Evolutionary conservation across 2,888 invertebrate genomes (phyloP), one percentile per base, ranked within the genome.

Genomic region (Byasa hedistus): DNA sequence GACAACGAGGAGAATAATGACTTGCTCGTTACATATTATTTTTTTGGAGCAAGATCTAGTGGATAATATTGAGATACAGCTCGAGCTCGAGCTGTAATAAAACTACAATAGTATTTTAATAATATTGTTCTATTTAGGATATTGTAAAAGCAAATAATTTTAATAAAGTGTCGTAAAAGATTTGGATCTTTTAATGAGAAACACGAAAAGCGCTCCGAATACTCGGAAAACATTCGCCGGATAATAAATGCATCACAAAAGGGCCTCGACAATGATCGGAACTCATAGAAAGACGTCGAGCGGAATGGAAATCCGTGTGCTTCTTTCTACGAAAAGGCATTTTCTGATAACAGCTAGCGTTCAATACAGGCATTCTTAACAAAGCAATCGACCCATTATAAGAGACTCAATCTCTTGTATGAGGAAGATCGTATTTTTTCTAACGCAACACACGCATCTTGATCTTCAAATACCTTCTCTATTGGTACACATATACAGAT

Each of bases 321-420:
- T 79, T 75, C 79, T 84, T 85, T 81, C 82, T 82, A 79, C 77
- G 73, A 74, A 78, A 81, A 89, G 85, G 84, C 77, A 85, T 86
- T 86, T 81, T 78, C 82, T 70, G 78, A 81, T 81, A 83, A 81
- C 81, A 79, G 74, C 72, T 71, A 70, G 62, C 72, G 69, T 69
- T 74, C 78, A 78, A 78, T 75, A 73, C 75, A 75, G 76, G 75
- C 70, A 72, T 77, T 79, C 75, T 73, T 77, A 76, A 87, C 87
- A 88, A 87, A 84, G 82, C 83, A 76, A 76, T 76, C 77, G 73
- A 64, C 68, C 83, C 82, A 86, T 87, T 88, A 87, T 87, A 81
- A 87, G 81, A 80, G 82, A 85, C 81, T 79, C 84, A 85, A 83
- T 84, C 79, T 78, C 80, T 82, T 82, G 81, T 83, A 85, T 79